Evolutionary conservation across 1,140 invertebrate species (phyloP), one percentile per base, ranked within the genome.

Genomic region (Artemia franciscana): DNA sequence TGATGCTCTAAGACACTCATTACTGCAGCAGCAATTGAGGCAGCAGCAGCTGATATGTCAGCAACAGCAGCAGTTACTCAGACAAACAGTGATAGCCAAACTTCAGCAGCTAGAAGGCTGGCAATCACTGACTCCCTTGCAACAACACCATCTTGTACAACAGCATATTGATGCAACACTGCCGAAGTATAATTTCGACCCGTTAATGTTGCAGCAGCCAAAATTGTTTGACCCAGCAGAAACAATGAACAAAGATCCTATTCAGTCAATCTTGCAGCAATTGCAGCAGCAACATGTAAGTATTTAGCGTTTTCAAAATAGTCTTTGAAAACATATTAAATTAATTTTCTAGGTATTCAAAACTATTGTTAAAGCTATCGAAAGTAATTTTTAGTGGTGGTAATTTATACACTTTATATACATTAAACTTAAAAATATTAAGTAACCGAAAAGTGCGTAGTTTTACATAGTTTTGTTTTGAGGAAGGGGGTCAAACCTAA

Each of bases 31-130:
- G 60, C 68, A 66, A 57, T 63, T 63, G 7, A 57, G 68, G 9
- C 65, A 69, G 28, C 67, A 69, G 59, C 70, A 69, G 30, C 21
- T 67, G n/a, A 18, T 67, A n/a, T n/a, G n/a, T n/a, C n/a, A n/a
- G 30, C 68, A 68, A 25, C 69, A 70, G 9, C 69, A 69, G 24
- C 21, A 65, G 18, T 21, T 70, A 27, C 65, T 66, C 28, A 12
- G 39, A 15, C 69, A 74, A 60, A 68, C 70, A 66, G 73, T 81
- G 15, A 70, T 82, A 18, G 70, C 71, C 5, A 81, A 83, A 65
- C 69, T 84, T 9, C 78, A 81, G 5, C 79, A 82, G 27, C 76
- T 79, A 51, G 82, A 84, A 26, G 78, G 78, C 18, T 85, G 82
- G 74, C 74, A 75, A 59, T 74, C 73, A 0, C 65, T 84, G 5